Evolutionary conservation across 1,140 invertebrate genomes (phyloP).

Genomic region (Vollenhovia emeryi): DNA sequence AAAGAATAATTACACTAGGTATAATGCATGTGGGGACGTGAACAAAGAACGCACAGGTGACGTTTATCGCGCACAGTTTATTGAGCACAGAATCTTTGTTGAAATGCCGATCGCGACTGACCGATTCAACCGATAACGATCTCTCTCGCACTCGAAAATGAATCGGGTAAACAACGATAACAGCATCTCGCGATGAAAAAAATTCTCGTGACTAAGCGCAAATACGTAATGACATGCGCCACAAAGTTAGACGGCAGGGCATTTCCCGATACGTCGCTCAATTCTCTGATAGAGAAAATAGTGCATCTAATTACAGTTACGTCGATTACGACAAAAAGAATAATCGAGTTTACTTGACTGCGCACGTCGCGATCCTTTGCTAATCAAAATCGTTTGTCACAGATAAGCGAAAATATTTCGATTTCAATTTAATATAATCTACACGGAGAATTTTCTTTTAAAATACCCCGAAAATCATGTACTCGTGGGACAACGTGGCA

Average conservation of each 20-base stretch:
- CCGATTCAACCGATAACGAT: slow-evolving; percentile 11
- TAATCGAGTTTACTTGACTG: background rate
- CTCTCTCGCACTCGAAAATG: background rate
- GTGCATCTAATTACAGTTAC: background rate
- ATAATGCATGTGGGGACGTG: background rate
- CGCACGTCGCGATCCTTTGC: background rate
- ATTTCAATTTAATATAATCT: slow-evolving; percentile 10
- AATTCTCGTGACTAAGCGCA: background rate
- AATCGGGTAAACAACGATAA: slow-evolving; percentile 31
- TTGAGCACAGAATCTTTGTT: background rate
- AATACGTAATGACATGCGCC: background rate
- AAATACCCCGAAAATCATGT: too few species aligned
- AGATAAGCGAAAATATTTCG: background rate
- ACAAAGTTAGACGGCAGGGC: background rate
- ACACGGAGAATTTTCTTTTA: too few species aligned
- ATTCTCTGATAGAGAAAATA: background rate
- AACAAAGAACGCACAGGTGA: slow-evolving; percentile 5
- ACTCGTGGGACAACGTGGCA: too few species aligned
- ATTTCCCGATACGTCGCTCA: background rate
- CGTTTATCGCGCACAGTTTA: background rate
- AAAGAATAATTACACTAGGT: slow-evolving; percentile 3
- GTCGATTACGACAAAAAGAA: background rate
- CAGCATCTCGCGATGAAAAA: background rate
- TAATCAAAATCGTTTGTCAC: background rate
- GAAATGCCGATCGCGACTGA: background rate